Percentiles rank a stretch among this genome's conserved stretches.
These are phyloP conservation scores for Margarornis squamiger DNA, from an alignment of 2,797 vertebrate genomes.

Conservation along the genomic window DNA sequence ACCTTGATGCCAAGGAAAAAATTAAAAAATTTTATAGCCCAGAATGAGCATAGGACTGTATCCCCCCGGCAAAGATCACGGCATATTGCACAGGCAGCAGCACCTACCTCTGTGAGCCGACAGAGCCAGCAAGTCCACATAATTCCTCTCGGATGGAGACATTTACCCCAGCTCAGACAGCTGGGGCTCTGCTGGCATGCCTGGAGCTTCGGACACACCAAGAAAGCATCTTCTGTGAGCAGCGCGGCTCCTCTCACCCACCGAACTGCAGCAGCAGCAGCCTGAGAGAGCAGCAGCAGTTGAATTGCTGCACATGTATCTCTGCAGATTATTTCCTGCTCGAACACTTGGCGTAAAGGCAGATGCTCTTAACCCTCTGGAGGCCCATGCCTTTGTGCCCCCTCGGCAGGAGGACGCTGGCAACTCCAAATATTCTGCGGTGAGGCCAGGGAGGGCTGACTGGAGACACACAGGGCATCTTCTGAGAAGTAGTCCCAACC, in stretches of 20 bases:
- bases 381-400: constrained; percentile 7
- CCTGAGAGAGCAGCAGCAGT: constrained; percentile 48
- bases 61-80: accelerated
- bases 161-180: constrained; percentile 1
- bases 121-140: neutral
- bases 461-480: constrained; percentile 6
- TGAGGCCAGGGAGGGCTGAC: neutral
- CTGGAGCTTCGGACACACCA: neutral
- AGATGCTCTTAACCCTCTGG: constrained; percentile 64
- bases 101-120: constrained; percentile 51
- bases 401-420: neutral
- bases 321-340: constrained; percentile 70
- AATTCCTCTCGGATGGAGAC: constrained; percentile 31
- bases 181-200: constrained; percentile 8
- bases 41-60: neutral
- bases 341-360: constrained; percentile 28
- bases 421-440: neutral
- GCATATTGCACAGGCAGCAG: neutral
- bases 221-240: constrained; percentile 39
- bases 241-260: neutral
- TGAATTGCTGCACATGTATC: constrained; percentile 67
- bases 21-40: neutral
- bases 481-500: constrained; percentile 14
- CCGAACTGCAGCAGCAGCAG: constrained; percentile 40
- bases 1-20: neutral